Percentiles rank a stretch among this genome's conserved stretches.
Evolutionary conservation across 2,888 invertebrate genomes (phyloP).

Genomic region (Folsomia candida): DNA sequence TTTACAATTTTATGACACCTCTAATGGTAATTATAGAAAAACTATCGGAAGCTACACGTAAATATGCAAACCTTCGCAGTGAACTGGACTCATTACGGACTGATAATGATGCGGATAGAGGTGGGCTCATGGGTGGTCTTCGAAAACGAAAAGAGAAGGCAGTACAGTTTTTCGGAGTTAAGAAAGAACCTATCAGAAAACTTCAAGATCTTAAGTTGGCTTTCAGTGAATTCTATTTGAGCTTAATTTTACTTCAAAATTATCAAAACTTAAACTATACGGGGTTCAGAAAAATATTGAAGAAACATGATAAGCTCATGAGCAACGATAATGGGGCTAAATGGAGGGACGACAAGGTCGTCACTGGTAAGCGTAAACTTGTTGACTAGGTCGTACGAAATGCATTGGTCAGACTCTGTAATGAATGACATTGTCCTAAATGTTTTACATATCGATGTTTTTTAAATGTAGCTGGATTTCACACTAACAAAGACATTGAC

Average conservation of each 20-base stretch:
- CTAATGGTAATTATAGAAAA: constrained; percentile 85
- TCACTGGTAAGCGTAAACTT: too few relatives aligned
- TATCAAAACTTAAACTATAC: constrained; percentile 98
- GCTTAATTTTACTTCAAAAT: constrained; percentile 92
- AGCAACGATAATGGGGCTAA: constrained; percentile 79
- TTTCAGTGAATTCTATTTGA: constrained; percentile 97
- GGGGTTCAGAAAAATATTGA: constrained; percentile 97
- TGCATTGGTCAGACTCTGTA: too few relatives aligned
- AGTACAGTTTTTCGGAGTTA: constrained; percentile 54
- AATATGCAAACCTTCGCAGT: constrained; percentile 83
- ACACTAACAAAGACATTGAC: constrained; percentile 95
- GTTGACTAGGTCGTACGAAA: too few relatives aligned
- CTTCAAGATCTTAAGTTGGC: constrained; percentile 92
- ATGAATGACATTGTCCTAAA: too few relatives aligned
- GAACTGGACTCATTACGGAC: constrained; percentile 67
- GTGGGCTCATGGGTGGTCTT: constrained; percentile 52
- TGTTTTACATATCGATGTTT: too few relatives aligned
- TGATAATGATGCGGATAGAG: constrained; percentile 48
- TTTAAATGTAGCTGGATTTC: constrained; percentile 92
- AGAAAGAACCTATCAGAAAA: constrained; percentile 69
- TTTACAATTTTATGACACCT: constrained; percentile 6
- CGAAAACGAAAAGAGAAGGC: constrained; percentile 48
- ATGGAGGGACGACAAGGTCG: constrained; percentile 90
- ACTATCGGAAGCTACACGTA: constrained; percentile 93
- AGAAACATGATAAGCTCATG: constrained; percentile 97